Conservation (phyloP, 2,113 vertebrate species). For the Chloebia gouldiae region DNA sequence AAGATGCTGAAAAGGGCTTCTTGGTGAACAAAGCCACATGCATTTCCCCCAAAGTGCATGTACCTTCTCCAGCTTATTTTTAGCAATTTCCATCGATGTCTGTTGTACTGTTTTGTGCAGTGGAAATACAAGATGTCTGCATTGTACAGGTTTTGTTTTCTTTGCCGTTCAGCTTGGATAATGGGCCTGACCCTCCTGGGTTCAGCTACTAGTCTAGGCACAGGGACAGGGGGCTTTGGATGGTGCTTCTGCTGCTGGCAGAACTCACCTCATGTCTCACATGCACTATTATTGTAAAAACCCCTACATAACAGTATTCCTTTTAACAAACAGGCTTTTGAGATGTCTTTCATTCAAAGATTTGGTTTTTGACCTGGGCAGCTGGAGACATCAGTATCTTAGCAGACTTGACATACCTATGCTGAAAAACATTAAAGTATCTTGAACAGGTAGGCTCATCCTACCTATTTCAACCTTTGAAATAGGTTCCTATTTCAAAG, state of each 20-base stretch:
- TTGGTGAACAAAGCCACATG: not conserved
- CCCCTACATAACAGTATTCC: not conserved
- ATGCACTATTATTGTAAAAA: not conserved
- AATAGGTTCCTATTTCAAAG: not conserved
- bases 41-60: not conserved
- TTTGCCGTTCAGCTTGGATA: not conserved
- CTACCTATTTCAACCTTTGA: not conserved
- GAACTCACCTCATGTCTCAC: not conserved
- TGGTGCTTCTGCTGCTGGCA: not conserved
- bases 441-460: not conserved
- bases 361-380: not conserved
- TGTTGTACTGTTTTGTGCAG: not conserved
- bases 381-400: not conserved
- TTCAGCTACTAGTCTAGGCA: not conserved
- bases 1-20: not conserved
- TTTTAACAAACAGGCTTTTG: not conserved
- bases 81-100: not conserved
- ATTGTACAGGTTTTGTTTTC: not conserved
- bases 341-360: not conserved
- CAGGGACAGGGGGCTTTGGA: not conserved
- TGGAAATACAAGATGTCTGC: not conserved
- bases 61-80: not conserved
- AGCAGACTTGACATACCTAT: not conserved
- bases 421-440: not conserved
- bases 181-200: fast-evolving